Conservation (phyloP, 2,888 invertebrate genomes). For the Coenonympha glycerion region DNA sequence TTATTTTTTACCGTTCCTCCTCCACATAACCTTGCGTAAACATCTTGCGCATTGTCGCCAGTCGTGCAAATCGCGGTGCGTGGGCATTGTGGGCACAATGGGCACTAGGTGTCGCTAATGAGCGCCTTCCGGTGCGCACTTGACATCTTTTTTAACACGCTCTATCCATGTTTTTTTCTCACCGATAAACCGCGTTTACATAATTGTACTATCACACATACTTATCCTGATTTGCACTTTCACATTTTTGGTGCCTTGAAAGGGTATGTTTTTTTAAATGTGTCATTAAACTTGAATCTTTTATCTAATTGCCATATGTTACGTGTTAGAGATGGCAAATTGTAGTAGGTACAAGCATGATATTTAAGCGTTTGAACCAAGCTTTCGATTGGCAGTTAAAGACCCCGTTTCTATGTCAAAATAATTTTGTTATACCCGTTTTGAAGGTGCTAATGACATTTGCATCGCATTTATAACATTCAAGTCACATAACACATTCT, state of each 20-base stretch:
- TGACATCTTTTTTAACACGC: slow-evolving; percentile 2
- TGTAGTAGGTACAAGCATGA: too few relatives aligned
- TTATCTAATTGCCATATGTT: too few relatives aligned
- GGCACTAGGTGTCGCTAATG: slow-evolving; percentile 27
- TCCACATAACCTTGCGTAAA: neutral
- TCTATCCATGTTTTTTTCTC: neutral
- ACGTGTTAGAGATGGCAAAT: too few relatives aligned
- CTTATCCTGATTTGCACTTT: too few relatives aligned
- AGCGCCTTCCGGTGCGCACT: slow-evolving; percentile 28
- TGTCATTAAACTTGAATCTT: too few relatives aligned
- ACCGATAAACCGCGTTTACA: too few relatives aligned
- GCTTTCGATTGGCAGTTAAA: slow-evolving; percentile 6
- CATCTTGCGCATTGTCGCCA: neutral
- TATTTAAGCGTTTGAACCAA: neutral
- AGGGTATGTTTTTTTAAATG: too few relatives aligned
- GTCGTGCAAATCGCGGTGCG: slow-evolving; percentile 15
- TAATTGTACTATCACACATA: too few relatives aligned
- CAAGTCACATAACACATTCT: too few relatives aligned
- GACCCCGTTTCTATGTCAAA: neutral
- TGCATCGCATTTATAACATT: neutral
- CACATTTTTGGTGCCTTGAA: too few relatives aligned
- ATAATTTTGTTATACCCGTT: neutral
- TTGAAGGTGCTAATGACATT: slow-evolving; percentile 1
- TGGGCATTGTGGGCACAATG: too few relatives aligned
- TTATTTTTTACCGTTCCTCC: slow-evolving; percentile 6